phyloP scores from a whole-genome alignment of 2,113 vertebrate species.

The Zingel zingel region DNA sequence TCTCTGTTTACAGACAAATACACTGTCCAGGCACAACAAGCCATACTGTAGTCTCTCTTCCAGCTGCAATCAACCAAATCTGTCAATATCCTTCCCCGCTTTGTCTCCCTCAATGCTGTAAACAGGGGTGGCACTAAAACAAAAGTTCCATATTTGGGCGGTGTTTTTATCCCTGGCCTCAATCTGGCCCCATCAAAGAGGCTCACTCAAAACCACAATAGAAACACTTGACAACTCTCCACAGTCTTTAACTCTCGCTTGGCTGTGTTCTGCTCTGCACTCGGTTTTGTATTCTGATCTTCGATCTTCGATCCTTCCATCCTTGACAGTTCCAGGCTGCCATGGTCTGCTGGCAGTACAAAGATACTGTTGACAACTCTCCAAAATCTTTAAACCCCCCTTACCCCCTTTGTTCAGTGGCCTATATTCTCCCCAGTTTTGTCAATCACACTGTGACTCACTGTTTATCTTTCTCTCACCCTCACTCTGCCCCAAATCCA shows the following conservation, averaged over 20 bases:
- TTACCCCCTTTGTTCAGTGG: conserved; percentile 38
- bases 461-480: background rate
- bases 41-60: conserved; percentile 45
- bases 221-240: conserved; percentile 67
- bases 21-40: conserved; percentile 35
- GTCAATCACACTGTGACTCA: conserved; percentile 37
- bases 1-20: conserved; percentile 41
- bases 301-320: conserved; percentile 37
- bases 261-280: conserved; percentile 25
- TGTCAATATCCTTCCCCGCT: conserved; percentile 52
- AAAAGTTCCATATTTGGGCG: conserved; percentile 51
- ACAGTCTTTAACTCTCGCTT: conserved; percentile 61
- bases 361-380: conserved; percentile 60
- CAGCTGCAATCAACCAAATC: conserved; percentile 45
- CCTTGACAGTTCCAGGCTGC: conserved; percentile 39
- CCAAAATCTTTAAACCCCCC: conserved; percentile 48
- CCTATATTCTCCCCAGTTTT: conserved; percentile 49
- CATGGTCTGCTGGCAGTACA: conserved; percentile 59
- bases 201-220: conserved; percentile 54
- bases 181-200: background rate
- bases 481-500: conserved; percentile 13
- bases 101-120: conserved; percentile 36
- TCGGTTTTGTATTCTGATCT: conserved; percentile 53
- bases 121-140: conserved; percentile 33
- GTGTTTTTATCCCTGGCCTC: conserved; percentile 31